These are phyloP conservation scores for Cygnus olor DNA, from an alignment of 2,797 vertebrate species.

Conservation along the genomic window DNA sequence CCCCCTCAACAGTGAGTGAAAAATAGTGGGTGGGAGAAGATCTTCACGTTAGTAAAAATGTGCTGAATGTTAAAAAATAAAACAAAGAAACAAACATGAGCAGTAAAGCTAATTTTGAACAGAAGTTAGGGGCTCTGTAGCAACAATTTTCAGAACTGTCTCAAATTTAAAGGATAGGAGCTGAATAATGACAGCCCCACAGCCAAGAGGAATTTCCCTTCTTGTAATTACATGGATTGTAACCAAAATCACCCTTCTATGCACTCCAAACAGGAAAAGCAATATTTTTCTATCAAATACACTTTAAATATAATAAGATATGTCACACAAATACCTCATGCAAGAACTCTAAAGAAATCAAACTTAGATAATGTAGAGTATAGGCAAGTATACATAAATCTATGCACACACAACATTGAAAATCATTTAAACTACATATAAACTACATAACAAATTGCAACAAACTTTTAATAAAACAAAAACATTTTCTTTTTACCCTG, in stretches of 20 bases:
- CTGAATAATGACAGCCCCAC: background rate
- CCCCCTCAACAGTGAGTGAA: background rate
- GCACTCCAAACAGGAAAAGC: background rate
- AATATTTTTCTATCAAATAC: constrained; percentile 40
- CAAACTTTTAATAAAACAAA: background rate
- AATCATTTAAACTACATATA: background rate
- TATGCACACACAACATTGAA: background rate
- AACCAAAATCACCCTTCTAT: constrained; percentile 1
- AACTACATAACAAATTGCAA: background rate
- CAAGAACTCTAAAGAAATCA: background rate
- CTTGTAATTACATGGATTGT: constrained; percentile 23
- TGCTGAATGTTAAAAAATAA: background rate
- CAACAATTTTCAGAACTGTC: background rate
- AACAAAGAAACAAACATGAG: background rate
- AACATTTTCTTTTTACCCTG: background rate
- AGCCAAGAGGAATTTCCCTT: constrained; percentile 10
- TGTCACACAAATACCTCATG: background rate
- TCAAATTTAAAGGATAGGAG: constrained; percentile 39
- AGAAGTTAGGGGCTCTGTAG: background rate
- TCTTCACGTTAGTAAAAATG: background rate
- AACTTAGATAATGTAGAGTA: background rate
- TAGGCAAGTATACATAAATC: background rate
- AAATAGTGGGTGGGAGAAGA: background rate
- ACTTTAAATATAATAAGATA: constrained; percentile 33
- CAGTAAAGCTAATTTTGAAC: background rate